Percentiles rank a stretch among this genome's conserved stretches.
phyloP scores from a whole-genome alignment of 2,797 vertebrate species.

The Enoplosus armatus region DNA sequence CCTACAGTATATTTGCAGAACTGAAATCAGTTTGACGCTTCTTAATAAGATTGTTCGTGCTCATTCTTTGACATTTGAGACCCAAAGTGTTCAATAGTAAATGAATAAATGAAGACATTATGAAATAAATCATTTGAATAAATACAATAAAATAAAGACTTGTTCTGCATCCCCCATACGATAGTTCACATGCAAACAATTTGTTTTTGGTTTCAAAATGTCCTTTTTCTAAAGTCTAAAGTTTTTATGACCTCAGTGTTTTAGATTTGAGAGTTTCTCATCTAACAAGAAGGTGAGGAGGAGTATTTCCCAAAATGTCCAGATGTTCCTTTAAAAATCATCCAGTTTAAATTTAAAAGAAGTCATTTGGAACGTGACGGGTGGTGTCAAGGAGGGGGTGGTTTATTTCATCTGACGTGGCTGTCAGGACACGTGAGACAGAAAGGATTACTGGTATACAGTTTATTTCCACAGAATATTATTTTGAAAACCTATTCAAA shows the following conservation, averaged over 20 bases:
- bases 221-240: too few relatives aligned
- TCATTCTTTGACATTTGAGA: neutral
- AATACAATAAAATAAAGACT: neutral
- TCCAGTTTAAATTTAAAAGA: neutral
- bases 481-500: neutral
- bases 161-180: neutral
- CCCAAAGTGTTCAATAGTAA: neutral
- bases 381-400: neutral
- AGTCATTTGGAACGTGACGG: neutral
- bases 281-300: neutral
- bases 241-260: neutral
- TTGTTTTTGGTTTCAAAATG: neutral
- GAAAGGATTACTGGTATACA: neutral
- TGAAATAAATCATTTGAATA: neutral
- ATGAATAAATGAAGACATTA: neutral
- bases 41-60: neutral
- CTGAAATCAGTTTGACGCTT: neutral
- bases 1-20: neutral
- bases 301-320: neutral
- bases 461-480: neutral
- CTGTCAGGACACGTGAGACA: neutral
- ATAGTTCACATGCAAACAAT: neutral
- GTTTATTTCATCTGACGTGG: neutral
- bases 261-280: too few relatives aligned
- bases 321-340: neutral